phyloP scores from a whole-genome alignment of 2,797 vertebrate genomes.

The Staurois parvus region DNA sequence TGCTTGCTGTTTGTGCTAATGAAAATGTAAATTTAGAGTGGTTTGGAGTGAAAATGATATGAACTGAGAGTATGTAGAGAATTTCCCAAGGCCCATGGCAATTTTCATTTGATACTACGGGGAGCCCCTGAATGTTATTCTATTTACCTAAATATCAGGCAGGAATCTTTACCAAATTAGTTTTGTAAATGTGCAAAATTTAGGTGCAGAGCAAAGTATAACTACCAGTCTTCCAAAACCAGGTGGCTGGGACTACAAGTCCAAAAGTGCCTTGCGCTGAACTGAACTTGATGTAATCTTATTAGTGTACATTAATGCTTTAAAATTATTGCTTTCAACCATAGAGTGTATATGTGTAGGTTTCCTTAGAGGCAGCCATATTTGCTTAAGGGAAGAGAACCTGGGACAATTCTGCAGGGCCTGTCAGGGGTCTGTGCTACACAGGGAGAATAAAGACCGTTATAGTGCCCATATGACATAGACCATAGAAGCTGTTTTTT shows the following conservation, averaged over 20 bases:
- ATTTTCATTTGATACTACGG: neutral
- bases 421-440: too few relatives aligned
- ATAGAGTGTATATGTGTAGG: too few relatives aligned
- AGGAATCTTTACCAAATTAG: neutral
- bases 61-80: neutral
- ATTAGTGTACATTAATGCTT: too few relatives aligned
- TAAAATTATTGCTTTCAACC: too few relatives aligned
- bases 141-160: neutral
- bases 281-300: too few relatives aligned
- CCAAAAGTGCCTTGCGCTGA: too few relatives aligned
- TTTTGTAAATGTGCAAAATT: neutral
- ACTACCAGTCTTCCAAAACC: neutral
- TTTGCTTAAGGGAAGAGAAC: too few relatives aligned
- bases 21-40: neutral
- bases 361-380: too few relatives aligned
- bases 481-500: too few relatives aligned
- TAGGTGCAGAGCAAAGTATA: neutral
- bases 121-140: neutral
- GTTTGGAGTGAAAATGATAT: neutral
- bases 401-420: too few relatives aligned
- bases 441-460: too few relatives aligned
- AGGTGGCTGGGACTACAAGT: neutral
- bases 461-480: too few relatives aligned
- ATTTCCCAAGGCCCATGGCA: neutral
- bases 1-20: constrained; percentile 4